Evolutionary conservation across 2,113 vertebrate genomes (phyloP).

Genomic region (Corydoras maculifer): DNA sequence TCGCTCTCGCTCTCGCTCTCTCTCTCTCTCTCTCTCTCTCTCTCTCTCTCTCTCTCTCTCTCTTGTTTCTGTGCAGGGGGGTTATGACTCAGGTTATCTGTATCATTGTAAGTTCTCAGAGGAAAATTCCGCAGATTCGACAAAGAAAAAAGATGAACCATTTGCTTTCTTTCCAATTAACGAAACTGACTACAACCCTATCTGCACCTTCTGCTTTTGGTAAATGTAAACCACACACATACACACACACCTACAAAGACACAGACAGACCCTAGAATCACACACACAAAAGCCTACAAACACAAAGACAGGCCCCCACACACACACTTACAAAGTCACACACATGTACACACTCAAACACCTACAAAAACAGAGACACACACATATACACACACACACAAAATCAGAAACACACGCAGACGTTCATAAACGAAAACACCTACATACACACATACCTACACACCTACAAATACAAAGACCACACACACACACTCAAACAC

Average conservation of each 20-base stretch:
- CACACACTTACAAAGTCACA: background rate
- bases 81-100: slow-evolving; percentile 81
- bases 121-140: slow-evolving; percentile 51
- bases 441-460: too few relatives aligned
- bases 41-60: too few relatives aligned
- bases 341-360: background rate
- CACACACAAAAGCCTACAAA: background rate
- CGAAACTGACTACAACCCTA: slow-evolving; percentile 67
- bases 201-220: slow-evolving; percentile 77
- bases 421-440: too few relatives aligned
- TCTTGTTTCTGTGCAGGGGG: slow-evolving; percentile 63
- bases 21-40: background rate
- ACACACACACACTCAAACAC: too few relatives aligned
- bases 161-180: slow-evolving; percentile 69
- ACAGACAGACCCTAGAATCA: background rate
- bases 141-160: slow-evolving; percentile 69
- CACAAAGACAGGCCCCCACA: too few relatives aligned
- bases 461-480: too few relatives aligned
- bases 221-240: slow-evolving; percentile 43
- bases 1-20: too few relatives aligned
- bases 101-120: slow-evolving; percentile 84
- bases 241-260: background rate
- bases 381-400: background rate
- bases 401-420: background rate
- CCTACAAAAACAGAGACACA: background rate